Conservation (phyloP, 2,113 vertebrate species). For the Thryonomys swinderianus region DNA sequence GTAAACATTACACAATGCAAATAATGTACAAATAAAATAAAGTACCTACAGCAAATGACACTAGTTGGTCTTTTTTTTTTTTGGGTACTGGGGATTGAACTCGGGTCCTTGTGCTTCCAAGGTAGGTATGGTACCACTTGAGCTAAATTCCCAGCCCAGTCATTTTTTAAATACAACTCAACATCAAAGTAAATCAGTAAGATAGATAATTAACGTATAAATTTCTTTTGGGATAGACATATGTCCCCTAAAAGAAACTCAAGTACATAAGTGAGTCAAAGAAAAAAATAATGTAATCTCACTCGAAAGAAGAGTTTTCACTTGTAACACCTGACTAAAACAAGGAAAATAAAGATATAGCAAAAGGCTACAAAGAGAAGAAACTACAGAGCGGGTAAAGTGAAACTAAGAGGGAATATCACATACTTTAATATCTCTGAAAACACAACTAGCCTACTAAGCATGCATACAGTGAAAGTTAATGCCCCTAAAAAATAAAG, state of each 20-base stretch:
- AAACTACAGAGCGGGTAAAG: not conserved
- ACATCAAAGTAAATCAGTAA: not conserved
- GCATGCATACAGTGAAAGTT: not conserved
- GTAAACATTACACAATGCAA: not conserved
- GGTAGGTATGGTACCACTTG: too few species aligned
- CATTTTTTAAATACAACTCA: not conserved
- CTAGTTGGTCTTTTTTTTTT: not conserved
- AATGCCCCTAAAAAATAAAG: slow-evolving; percentile 1
- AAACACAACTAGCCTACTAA: not conserved
- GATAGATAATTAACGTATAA: not conserved
- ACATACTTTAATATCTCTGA: not conserved
- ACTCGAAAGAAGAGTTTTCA: not conserved
- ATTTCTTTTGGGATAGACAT: slow-evolving; percentile 26
- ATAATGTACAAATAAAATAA: not conserved
- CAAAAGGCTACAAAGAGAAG: not conserved
- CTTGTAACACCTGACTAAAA: not conserved
- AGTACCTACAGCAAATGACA: not conserved
- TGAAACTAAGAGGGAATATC: not conserved
- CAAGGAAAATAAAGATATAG: slow-evolving; percentile 33
- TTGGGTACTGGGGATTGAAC: too few species aligned
- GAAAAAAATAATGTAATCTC: not conserved
- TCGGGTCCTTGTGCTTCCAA: too few species aligned
- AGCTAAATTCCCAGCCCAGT: too few species aligned
- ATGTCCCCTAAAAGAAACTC: not conserved
- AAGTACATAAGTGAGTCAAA: not conserved